Evolutionary conservation across 2,113 vertebrate genomes (phyloP), one percentile per base, ranked within the genome.

Genomic region (Halcyon senegalensis): DNA sequence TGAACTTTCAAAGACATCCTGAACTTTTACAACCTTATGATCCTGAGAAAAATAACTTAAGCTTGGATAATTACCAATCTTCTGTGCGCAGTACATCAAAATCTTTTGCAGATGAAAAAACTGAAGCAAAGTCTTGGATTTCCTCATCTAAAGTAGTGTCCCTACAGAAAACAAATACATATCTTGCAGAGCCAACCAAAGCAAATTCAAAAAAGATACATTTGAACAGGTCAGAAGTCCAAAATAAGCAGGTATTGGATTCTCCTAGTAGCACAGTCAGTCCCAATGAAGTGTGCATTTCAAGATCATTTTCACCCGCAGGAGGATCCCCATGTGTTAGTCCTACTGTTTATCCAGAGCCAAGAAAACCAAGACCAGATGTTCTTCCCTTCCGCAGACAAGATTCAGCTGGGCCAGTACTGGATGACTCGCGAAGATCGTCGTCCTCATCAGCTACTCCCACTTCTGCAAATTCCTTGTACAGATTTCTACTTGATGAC

Each of bases 1-100:
- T 99, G 81, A 99, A 99, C 97, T 99, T 99, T 93, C 99, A 99
- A 95, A 99, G 95, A 85, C 98, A 99, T 82, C 99, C 99, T 28
- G 99, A 99, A 97, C 97, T 99, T 79, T 94, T 99, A 75, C 98
- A 99, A 96, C 99, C 99, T 4, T 99, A 99, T 30, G 98, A 99
- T 97, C 99, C 99, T 35, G 98, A 98, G 55, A 99, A 98, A 93
- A 98, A 97, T 96, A 97, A 97, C 62, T 81, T 98, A 76, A 98
- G 95, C 62, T 79, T 98, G n/a, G 89, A 97, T n/a, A 93, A 88
- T 58, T 97, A 96, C 67, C 97, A 82, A 7, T 94, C 96, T 67
- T 59, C 97, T 27, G 96, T 96, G n/a, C 91, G 97, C 64, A 96
- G 84, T 62, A 95, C 98, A 89, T 63, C 86, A 21, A 93, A 96